Evolutionary conservation across 1,140 invertebrate genomes (phyloP).

Genomic region (Drosophila neocordata): DNA sequence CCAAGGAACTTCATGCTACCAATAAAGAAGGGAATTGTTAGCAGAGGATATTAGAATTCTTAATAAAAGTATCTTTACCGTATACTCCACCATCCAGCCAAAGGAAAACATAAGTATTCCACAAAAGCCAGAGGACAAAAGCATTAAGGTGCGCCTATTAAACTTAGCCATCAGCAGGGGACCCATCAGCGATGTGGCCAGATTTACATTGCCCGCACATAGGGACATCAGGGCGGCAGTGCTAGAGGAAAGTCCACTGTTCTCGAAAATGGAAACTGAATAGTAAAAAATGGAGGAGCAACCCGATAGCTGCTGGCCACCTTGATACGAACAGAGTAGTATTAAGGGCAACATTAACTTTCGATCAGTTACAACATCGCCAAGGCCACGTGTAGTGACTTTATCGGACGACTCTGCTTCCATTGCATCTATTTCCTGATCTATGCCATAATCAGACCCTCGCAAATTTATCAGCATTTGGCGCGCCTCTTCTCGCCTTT

Average conservation of each 20-base stretch:
- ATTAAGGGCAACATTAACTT: slow-evolving; percentile 85
- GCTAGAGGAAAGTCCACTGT: slow-evolving; percentile 84
- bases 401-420: slow-evolving; percentile 60
- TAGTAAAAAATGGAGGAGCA: slow-evolving; percentile 93
- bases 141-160: slow-evolving; percentile 84
- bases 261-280: slow-evolving; percentile 87
- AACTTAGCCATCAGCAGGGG: slow-evolving; percentile 85
- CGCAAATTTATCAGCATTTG: slow-evolving; percentile 76
- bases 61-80: slow-evolving; percentile 81
- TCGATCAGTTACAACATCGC: slow-evolving; percentile 36
- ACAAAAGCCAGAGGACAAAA: slow-evolving; percentile 84
- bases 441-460: slow-evolving; percentile 56
- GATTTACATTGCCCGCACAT: slow-evolving; percentile 87
- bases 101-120: slow-evolving; percentile 84
- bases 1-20: slow-evolving; percentile 84
- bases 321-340: slow-evolving; percentile 88
- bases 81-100: slow-evolving; percentile 84
- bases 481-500: slow-evolving; percentile 84
- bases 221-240: slow-evolving; percentile 86
- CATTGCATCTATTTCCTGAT: slow-evolving; percentile 82
- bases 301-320: slow-evolving; percentile 92
- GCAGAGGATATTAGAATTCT: not conserved
- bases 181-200: slow-evolving; percentile 86
- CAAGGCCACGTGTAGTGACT: slow-evolving; percentile 83
- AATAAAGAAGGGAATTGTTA: not conserved